These are phyloP conservation scores for Melitaea cinxia DNA, from an alignment of 1,140 invertebrate genomes.

Conservation along the genomic window DNA sequence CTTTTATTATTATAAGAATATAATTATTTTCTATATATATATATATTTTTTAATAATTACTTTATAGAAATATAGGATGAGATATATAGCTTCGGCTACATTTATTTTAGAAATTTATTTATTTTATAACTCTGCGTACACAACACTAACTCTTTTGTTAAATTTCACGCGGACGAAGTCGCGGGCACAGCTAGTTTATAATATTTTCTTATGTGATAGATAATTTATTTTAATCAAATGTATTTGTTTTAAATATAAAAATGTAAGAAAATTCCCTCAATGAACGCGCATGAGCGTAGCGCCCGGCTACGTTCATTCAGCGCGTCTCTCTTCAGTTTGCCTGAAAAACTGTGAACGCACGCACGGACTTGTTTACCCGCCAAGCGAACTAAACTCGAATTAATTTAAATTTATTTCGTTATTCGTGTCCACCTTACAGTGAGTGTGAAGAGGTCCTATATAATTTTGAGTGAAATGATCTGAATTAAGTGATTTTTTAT, in stretches of 20 bases:
- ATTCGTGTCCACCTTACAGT: slow-evolving; percentile 19
- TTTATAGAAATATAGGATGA: no score
- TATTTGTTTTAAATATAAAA: slow-evolving; percentile 12
- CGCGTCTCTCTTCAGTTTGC: slow-evolving; percentile 59
- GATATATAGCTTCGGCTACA: no score
- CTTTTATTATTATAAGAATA: no score
- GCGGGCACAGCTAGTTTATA: no score
- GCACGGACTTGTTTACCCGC: slow-evolving; percentile 47
- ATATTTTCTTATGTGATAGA: no score
- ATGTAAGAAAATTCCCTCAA: slow-evolving; percentile 25
- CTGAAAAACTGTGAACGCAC: slow-evolving; percentile 58
- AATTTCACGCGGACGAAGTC: no score
- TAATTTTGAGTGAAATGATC: slow-evolving; percentile 5
- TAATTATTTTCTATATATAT: no score
- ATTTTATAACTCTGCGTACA: no score
- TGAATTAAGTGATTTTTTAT: slow-evolving; percentile 13
- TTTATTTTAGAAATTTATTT: no score
- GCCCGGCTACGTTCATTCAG: slow-evolving; percentile 48
- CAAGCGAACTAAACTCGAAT: slow-evolving; percentile 49
- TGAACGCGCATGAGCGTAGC: slow-evolving; percentile 64
- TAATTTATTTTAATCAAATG: background rate
- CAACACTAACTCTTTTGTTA: no score
- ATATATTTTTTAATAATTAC: no score
- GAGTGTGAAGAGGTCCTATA: slow-evolving; percentile 13
- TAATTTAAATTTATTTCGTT: slow-evolving; percentile 57